These are phyloP conservation scores for Psococerastis gibbosa DNA, from an alignment of 2,888 invertebrate genomes.

Conservation along the genomic window DNA sequence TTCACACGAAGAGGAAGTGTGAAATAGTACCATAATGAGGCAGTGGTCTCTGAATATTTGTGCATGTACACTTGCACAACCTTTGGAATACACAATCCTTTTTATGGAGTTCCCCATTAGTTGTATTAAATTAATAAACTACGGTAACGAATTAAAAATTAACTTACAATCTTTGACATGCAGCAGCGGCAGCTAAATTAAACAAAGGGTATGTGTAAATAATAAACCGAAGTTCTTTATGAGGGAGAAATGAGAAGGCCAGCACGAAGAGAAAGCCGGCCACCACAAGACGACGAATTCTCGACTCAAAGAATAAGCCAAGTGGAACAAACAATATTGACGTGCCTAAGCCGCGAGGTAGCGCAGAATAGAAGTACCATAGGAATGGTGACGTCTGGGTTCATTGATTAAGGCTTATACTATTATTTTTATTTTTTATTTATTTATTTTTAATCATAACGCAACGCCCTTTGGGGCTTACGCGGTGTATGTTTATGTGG, in stretches of 20 bases:
- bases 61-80: too few relatives aligned
- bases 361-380: conserved; percentile 97
- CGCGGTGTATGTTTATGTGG: too few relatives aligned
- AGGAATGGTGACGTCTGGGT: conserved; percentile 74
- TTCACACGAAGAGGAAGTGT: too few relatives aligned
- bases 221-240: conserved; percentile 94
- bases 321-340: conserved; percentile 62
- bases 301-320: conserved; percentile 51
- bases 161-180: conserved; percentile 79
- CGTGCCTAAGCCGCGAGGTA: conserved; percentile 77
- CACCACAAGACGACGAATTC: conserved; percentile 45
- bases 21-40: too few relatives aligned
- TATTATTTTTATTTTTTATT: conserved; percentile 5
- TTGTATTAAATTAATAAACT: too few relatives aligned
- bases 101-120: too few relatives aligned
- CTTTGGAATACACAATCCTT: too few relatives aligned
- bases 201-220: conserved; percentile 92
- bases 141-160: too few relatives aligned
- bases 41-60: too few relatives aligned
- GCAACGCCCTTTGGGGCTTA: too few relatives aligned
- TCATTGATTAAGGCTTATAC: conserved; percentile 23
- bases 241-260: conserved; percentile 88
- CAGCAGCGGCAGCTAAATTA: conserved; percentile 73
- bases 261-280: conserved; percentile 63
- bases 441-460: conserved; percentile 2